Conservation (phyloP, 2,888 invertebrate genomes). For the Xylota sylvarum region DNA sequence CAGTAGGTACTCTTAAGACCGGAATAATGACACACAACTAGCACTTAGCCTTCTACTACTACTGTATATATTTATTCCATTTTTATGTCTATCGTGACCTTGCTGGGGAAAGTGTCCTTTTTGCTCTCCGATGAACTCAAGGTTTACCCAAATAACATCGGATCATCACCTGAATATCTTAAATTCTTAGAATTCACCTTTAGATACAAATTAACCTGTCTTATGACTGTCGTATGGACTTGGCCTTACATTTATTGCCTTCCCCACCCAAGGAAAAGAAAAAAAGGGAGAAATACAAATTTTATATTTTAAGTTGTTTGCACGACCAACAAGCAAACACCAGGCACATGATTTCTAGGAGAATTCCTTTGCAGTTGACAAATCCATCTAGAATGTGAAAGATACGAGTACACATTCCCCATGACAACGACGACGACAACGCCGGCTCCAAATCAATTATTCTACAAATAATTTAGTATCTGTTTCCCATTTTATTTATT, state of each 20-base stretch:
- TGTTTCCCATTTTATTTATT: slow-evolving; percentile 26
- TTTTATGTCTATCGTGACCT: not conserved
- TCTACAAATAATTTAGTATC: slow-evolving; percentile 48
- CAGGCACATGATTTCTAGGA: too few species aligned
- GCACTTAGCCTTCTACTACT: not conserved
- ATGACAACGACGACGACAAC: slow-evolving; percentile 5
- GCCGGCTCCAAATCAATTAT: slow-evolving; percentile 47
- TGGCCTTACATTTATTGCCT: not conserved
- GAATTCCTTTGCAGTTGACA: not conserved
- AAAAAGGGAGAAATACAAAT: not conserved
- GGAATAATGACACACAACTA: slow-evolving; percentile 1
- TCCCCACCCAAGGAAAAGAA: not conserved
- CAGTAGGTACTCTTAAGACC: not conserved
- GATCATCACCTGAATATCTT: not conserved
- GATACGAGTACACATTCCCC: not conserved
- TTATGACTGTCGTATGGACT: slow-evolving; percentile 6
- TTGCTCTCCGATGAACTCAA: slow-evolving; percentile 4
- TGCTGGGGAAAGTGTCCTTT: not conserved
- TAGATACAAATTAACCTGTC: slow-evolving; percentile 22
- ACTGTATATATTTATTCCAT: not conserved
- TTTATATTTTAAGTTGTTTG: not conserved
- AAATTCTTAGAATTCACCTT: not conserved
- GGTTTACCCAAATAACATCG: not conserved
- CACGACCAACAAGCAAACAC: not conserved
- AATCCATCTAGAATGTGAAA: not conserved